Evolutionary conservation across 2,888 invertebrate genomes (phyloP), one percentile per base, ranked within the genome.

Genomic region (Junonia oenone): DNA sequence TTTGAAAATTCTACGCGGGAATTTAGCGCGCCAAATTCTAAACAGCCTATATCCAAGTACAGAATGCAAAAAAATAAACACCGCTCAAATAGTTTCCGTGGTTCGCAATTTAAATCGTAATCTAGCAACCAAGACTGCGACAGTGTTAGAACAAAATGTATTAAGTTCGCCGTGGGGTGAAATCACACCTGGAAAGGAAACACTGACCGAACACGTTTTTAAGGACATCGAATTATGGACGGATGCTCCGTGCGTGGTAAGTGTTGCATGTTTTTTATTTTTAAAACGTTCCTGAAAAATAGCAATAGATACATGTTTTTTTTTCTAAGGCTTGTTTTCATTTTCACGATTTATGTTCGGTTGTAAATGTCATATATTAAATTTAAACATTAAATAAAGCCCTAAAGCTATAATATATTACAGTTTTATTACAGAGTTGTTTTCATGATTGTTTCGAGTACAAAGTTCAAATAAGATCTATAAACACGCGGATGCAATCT

Each of bases 181-280:
- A 63, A 85, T 91, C 22, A 78, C 87, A 63, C 78, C 92, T 57
- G 92, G 92, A 0, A 91, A 91, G 45, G 88, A 91, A 71, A 89
- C 91, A 49, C 72, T 94, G 54, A 91, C 92, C 22, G 91, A 94
- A 33, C 89, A 88, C 75, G 78, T 94, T 54, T 94, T 92, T 82
- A 82, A 87, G 60, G 88, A 92, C 64, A 65, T 87, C 26, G 91
- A 91, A 45, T 71, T 91, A 58, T 93, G 92, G 91, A 78, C 90
- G 8, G 91, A 93, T 64, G 82, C 90, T 62, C 92, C 93, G 22
- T 92, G 92, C 56, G 85, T 93, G 83, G 94, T 94, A 83, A 93
- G 93, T 92, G 15, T 46, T 61, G 55, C 49, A 38, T 45, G 15
- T 43, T 29, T 37, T 46, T 22, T 22, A 19, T 38, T 15, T 15